These are phyloP conservation scores for Nebria salina DNA, from an alignment of 2,888 invertebrate species.

Conservation along the genomic window DNA sequence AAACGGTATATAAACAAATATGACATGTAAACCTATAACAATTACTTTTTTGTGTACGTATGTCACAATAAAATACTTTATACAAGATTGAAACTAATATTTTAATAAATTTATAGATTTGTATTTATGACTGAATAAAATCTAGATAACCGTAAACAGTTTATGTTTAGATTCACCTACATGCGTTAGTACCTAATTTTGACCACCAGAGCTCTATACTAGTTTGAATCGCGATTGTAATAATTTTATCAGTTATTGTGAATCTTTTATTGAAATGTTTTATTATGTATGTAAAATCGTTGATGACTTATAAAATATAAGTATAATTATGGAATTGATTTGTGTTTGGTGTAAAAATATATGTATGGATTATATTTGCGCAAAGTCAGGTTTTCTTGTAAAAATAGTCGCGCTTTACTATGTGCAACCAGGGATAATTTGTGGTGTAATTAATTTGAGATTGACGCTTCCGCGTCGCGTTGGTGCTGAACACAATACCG, in stretches of 20 bases:
- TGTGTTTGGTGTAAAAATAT: background rate
- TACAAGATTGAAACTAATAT: no score
- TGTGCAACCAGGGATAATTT: background rate
- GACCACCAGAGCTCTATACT: no score
- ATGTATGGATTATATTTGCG: background rate
- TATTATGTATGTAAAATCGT: no score
- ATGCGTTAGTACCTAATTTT: no score
- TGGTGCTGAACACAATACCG: background rate
- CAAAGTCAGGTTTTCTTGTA: background rate
- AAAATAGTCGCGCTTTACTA: background rate
- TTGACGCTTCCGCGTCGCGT: background rate
- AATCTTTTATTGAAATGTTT: no score
- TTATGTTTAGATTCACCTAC: no score
- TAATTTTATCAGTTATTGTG: no score
- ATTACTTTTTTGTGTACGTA: background rate
- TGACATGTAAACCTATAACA: constrained; percentile 27
- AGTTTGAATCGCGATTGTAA: no score
- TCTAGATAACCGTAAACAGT: no score
- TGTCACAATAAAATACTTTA: no score
- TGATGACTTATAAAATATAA: background rate
- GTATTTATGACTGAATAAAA: no score
- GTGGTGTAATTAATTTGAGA: background rate
- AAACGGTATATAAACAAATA: constrained; percentile 25
- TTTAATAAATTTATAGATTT: no score
- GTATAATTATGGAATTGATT: background rate